A percentile compares a stretch with the other conserved stretches of the same genome.
These are phyloP conservation scores for Bagarius yarrelli DNA, from an alignment of 2,113 vertebrate genomes.

Conservation along the genomic window DNA sequence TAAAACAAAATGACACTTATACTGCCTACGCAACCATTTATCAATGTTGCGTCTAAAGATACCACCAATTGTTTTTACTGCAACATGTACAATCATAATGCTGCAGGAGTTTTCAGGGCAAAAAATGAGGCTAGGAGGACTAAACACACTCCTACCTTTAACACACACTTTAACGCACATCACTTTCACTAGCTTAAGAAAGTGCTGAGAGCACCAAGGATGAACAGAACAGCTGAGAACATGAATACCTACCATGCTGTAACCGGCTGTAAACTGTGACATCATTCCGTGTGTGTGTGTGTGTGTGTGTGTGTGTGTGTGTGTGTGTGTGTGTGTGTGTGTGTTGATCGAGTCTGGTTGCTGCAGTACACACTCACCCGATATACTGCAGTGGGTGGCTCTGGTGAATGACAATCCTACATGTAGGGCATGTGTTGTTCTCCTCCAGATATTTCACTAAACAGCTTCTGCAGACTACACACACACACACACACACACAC, in stretches of 20 bases:
- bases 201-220: neutral
- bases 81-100: neutral
- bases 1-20: conserved; percentile 11
- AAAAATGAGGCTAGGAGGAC: neutral
- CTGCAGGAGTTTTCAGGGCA: conserved; percentile 18
- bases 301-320: conserved; percentile 4
- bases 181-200: neutral
- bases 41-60: neutral
- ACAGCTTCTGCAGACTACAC: conserved; percentile 94
- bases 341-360: neutral
- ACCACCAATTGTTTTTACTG: neutral
- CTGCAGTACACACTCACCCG: conserved; percentile 76
- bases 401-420: conserved; percentile 98
- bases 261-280: neutral
- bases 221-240: conserved; percentile 12
- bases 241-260: conserved; percentile 18
- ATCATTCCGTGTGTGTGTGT: neutral
- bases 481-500: conserved; percentile 33
- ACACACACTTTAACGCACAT: neutral
- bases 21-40: conserved; percentile 20
- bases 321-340: conserved; percentile 18
- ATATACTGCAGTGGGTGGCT: conserved; percentile 98
- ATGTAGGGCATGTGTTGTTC: conserved; percentile 98
- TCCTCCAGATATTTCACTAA: conserved; percentile 98
- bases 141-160: conserved; percentile 2